Conservation (phyloP, 2,888 invertebrate genomes). For the Protophormia terraenovae region DNA sequence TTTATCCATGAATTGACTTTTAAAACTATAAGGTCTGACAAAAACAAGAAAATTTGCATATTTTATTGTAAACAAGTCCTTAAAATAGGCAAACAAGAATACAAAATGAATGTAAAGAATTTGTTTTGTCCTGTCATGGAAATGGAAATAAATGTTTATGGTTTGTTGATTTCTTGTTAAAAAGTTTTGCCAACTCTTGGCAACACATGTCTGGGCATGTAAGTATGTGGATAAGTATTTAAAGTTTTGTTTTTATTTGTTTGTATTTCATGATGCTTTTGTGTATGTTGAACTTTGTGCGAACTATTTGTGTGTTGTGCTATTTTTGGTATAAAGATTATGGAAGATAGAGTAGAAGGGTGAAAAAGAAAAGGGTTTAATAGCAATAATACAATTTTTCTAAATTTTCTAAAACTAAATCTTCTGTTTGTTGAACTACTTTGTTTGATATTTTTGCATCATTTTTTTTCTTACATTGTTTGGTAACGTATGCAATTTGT, state of each 20-base stretch:
- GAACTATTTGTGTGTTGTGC: not conserved
- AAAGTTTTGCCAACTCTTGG: not conserved
- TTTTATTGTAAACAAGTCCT: not conserved
- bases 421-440: too few relatives aligned
- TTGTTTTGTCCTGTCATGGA: not conserved
- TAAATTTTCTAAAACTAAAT: too few relatives aligned
- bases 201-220: not conserved
- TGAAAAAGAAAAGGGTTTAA: not conserved
- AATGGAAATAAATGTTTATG: conserved; percentile 4
- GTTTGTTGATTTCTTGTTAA: not conserved
- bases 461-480: too few relatives aligned
- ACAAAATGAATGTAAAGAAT: not conserved
- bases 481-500: too few relatives aligned
- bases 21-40: not conserved
- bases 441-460: too few relatives aligned
- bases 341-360: too few relatives aligned
- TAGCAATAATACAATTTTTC: not conserved
- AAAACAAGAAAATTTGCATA: not conserved
- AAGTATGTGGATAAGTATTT: not conserved
- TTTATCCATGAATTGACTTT: too few relatives aligned
- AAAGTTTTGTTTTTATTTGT: not conserved
- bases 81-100: conserved; percentile 12
- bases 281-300: not conserved
- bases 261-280: not conserved
- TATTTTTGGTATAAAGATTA: not conserved